These are phyloP conservation scores for Petroica traversi DNA, from an alignment of 2,113 vertebrate species.

Conservation along the genomic window DNA sequence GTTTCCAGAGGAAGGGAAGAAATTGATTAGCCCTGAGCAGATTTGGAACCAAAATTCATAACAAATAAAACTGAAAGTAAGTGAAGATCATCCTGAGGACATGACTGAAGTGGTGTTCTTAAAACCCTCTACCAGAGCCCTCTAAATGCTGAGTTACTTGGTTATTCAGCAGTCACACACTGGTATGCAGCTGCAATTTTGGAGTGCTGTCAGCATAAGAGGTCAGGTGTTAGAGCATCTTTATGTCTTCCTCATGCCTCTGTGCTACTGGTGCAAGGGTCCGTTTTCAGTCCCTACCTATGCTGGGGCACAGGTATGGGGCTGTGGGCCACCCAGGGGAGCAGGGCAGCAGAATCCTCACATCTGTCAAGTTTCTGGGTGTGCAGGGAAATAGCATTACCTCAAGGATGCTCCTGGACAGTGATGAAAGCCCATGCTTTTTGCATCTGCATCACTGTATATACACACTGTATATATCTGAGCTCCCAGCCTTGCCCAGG, in stretches of 20 bases:
- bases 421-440: neutral
- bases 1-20: neutral
- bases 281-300: neutral
- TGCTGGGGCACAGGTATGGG: neutral
- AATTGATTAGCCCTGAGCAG: neutral
- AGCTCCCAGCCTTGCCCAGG: neutral
- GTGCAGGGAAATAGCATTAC: neutral
- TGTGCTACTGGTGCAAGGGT: neutral
- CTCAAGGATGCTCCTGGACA: neutral
- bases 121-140: neutral
- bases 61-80: neutral
- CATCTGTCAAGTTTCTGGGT: neutral
- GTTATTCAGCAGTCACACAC: neutral
- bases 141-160: neutral
- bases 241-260: neutral
- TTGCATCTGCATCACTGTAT: neutral
- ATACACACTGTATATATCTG: rapidly evolving
- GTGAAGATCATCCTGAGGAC: neutral
- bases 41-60: neutral
- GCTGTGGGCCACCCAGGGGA: neutral
- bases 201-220: neutral
- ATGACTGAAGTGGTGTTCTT: neutral
- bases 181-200: neutral
- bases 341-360: neutral
- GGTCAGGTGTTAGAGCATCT: neutral